Evolutionary conservation across 2,113 vertebrate species (phyloP).

Genomic region (Vulpes lagopus): DNA sequence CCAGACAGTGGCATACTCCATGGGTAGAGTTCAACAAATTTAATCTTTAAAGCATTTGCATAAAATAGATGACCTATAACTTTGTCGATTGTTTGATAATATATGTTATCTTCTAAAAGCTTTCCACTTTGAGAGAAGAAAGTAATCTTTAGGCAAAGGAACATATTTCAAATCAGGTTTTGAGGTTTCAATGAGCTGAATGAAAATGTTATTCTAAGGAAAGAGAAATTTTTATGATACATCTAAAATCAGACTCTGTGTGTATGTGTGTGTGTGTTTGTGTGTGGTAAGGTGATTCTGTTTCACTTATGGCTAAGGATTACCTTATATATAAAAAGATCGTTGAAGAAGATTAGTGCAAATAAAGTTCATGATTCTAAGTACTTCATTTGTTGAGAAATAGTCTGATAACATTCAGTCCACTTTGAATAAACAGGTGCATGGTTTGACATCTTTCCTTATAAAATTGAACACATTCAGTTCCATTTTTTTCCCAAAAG

Average conservation of each 20-base stretch:
- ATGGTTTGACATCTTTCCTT: not conserved
- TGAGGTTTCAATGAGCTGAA: not conserved
- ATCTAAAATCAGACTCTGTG: not conserved
- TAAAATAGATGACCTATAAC: not conserved
- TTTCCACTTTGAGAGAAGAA: slow-evolving; percentile 39
- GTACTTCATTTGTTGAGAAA: not conserved
- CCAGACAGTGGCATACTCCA: not conserved
- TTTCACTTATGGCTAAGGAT: not conserved
- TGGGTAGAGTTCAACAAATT: not conserved
- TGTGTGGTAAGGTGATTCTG: not conserved
- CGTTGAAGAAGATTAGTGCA: slow-evolving; percentile 1
- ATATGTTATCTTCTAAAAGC: not conserved
- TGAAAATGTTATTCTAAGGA: not conserved
- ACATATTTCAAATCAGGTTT: not conserved
- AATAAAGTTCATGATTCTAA: not conserved
- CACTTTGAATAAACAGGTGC: not conserved
- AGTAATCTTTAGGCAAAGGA: slow-evolving; percentile 20
- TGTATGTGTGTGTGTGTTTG: accelerated
- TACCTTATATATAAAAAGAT: not conserved
- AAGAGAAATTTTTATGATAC: not conserved
- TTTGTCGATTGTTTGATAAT: slow-evolving; percentile 45
- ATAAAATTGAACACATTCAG: slow-evolving; percentile 2
- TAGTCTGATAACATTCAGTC: not conserved
- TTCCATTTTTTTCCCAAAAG: not conserved
- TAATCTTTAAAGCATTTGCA: slow-evolving; percentile 2